Percentiles rank a stretch among this genome's conserved stretches.
Evolutionary conservation across 2,888 invertebrate genomes (phyloP).

Genomic region (Tenthredo amoena): DNA sequence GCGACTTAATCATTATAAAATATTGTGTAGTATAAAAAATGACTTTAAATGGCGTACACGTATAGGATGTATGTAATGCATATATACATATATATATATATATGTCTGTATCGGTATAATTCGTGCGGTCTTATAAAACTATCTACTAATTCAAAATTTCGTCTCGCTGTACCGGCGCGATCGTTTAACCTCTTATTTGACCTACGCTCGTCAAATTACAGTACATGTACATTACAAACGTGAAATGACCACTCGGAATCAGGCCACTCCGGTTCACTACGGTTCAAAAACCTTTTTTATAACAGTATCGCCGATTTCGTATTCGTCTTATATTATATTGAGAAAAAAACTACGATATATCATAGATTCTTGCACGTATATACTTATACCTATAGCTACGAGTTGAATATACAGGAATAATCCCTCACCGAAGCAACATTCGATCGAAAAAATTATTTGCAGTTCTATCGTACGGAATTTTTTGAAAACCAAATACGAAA

Average conservation of each 20-base stretch:
- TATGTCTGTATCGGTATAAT: not conserved
- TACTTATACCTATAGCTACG: too few species aligned
- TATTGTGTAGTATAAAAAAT: not conserved
- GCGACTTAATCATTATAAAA: not conserved
- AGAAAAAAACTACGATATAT: not conserved
- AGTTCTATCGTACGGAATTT: too few species aligned
- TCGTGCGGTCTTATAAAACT: not conserved
- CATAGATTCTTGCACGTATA: not conserved
- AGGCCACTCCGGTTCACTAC: not conserved
- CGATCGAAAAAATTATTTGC: too few species aligned
- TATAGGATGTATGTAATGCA: not conserved
- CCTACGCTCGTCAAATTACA: not conserved
- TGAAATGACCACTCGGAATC: not conserved
- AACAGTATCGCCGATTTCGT: not conserved
- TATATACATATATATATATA: too few species aligned
- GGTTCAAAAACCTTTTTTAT: not conserved
- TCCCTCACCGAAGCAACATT: too few species aligned
- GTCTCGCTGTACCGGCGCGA: not conserved
- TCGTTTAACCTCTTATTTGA: constrained; percentile 16
- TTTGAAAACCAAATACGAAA: too few species aligned
- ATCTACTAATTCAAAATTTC: not conserved
- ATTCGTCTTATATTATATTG: not conserved
- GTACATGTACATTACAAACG: not conserved
- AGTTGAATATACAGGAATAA: too few species aligned
- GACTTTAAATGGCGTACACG: not conserved